Evolutionary conservation across 2,797 vertebrate species (phyloP).

Genomic region (Acipenser oxyrinchus): DNA sequence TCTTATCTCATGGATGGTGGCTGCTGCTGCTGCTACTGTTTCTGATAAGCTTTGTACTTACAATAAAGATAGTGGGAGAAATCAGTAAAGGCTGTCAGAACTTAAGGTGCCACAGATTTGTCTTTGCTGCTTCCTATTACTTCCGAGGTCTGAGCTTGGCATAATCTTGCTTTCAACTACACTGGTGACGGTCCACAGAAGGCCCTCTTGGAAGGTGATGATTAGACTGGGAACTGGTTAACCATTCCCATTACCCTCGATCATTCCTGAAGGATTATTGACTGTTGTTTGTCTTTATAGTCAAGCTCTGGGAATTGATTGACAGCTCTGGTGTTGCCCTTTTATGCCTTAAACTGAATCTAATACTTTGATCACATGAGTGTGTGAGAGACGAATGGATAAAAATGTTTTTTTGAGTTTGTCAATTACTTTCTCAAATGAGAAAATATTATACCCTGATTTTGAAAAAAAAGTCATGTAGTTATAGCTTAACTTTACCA

Average conservation of each 20-base stretch:
- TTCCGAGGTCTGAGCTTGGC: background rate
- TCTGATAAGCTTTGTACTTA: conserved; percentile 5
- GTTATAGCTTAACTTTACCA: too few species aligned
- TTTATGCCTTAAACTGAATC: background rate
- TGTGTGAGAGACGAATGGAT: too few species aligned
- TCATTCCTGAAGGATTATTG: background rate
- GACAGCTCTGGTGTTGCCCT: background rate
- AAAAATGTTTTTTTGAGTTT: too few species aligned
- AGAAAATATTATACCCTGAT: too few species aligned
- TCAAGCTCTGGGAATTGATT: background rate
- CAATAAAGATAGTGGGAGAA: background rate
- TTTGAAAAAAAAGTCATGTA: too few species aligned
- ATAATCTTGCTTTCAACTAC: conserved; percentile 5
- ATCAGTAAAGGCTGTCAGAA: background rate
- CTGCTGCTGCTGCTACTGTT: background rate
- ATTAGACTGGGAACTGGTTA: conserved; percentile 7
- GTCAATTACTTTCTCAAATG: too few species aligned
- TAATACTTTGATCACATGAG: too few species aligned
- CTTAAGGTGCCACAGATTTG: conserved; percentile 1
- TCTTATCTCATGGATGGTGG: background rate
- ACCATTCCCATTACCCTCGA: background rate
- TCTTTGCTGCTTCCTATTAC: conserved; percentile 5
- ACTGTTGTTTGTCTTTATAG: background rate
- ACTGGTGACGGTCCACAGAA: background rate
- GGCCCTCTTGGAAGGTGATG: background rate